Evolutionary conservation across 1,140 invertebrate genomes (phyloP), one percentile per base, ranked within the genome.

Genomic region (Andricus grossulariae): DNA sequence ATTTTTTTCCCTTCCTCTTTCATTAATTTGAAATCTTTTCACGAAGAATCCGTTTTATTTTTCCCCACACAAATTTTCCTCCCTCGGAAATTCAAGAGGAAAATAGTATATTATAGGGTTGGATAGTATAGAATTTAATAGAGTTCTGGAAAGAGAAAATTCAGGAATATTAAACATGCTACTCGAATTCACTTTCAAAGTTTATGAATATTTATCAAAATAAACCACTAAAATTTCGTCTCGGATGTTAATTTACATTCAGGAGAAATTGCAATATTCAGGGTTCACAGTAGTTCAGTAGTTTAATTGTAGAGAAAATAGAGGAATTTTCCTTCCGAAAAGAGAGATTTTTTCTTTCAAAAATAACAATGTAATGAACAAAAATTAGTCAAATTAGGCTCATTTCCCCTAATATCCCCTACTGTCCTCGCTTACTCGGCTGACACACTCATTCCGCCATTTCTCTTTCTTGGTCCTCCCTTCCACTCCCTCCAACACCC

Each of bases 121-220:
- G 19, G 13, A 39, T 11, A 15, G 21, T 66, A n/a, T 66, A 39
- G 15, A 66, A 66, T 66, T 66, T 66, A 66, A 39, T 39, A 66
- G 25, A 66, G 57, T 39, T 66, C 57, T 32, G 25, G 13, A 39
- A 66, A 66, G 57, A 66, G 25, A 66, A 66, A 66, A 66, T 66
- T 66, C 25, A 32, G 2, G 57, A 21, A 66, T 66, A 66, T 66
- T 66, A 39, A 66, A 39, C 57, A 66, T 25, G 57, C 32, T 66
- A 5, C 25, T 32, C 0, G 57, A 66, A 66, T 32, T 66, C 25
- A 66, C 25, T 66, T 66, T 66, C 21, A 21, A 39, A 39, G 21
- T 66, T 39, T 21, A 66, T 39, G 57, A 66, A 66, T 66, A 66
- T 66, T 66, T 32, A 66, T 66, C 57, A 66, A 66, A 66, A 66